Percentiles rank a stretch among this genome's conserved stretches.
Evolutionary conservation across 2,888 invertebrate genomes (phyloP).

Genomic region (Diarsia brunnea): DNA sequence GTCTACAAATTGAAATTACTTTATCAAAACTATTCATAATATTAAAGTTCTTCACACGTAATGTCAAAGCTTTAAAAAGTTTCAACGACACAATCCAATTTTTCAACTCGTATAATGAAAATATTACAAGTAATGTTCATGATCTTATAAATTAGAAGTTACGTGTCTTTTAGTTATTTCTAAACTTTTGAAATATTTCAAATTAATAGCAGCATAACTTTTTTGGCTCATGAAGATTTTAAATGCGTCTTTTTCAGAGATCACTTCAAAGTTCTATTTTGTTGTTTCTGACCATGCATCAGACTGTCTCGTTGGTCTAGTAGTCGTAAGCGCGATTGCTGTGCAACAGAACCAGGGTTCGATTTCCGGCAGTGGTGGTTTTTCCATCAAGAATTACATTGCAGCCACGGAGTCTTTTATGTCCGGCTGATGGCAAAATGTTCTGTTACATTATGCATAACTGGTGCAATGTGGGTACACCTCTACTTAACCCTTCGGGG

Average conservation of each 20-base stretch:
- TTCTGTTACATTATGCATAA: too few species aligned
- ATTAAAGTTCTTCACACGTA: conserved; percentile 19
- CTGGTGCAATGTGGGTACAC: too few species aligned
- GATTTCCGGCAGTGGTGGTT: too few species aligned
- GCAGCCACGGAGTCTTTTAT: too few species aligned
- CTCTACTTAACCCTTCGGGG: too few species aligned
- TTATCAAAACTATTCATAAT: conserved; percentile 15
- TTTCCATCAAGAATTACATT: too few species aligned
- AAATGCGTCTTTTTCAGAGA: too few species aligned
- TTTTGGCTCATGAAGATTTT: not conserved
- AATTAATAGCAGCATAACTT: not conserved
- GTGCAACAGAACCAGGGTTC: too few species aligned
- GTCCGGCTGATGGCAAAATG: too few species aligned
- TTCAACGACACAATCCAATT: conserved; percentile 23
- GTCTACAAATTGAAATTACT: conserved; percentile 5
- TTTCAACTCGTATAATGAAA: conserved; percentile 35
- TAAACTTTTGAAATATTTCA: conserved; percentile 27
- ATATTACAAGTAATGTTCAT: conserved; percentile 12
- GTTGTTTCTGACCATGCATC: not conserved
- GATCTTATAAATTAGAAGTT: conserved; percentile 20
- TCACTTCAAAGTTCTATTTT: not conserved
- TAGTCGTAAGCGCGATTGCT: too few species aligned
- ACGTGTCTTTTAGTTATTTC: conserved; percentile 13
- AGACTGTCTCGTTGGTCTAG: too few species aligned
- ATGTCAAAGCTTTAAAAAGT: conserved; percentile 32